Conservation (phyloP, 2,888 invertebrate genomes). For the Volucella inanis region DNA sequence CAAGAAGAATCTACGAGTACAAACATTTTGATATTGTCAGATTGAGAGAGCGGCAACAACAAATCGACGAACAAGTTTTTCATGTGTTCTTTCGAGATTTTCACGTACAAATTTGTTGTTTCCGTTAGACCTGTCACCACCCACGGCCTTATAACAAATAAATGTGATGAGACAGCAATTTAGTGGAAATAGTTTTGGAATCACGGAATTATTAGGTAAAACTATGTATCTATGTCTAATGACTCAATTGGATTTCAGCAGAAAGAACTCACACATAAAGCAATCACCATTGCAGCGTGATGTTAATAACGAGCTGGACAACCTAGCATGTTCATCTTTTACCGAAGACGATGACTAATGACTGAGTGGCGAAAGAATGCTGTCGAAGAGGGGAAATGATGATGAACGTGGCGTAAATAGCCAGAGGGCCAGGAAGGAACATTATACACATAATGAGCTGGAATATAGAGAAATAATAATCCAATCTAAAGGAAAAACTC, state of each 20-base stretch:
- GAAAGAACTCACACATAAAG: slow-evolving; percentile 25
- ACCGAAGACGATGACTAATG: slow-evolving; percentile 39
- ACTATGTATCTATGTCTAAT: slow-evolving; percentile 46
- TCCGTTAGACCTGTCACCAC: slow-evolving; percentile 45
- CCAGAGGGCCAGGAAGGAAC: not conserved
- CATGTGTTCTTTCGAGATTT: not conserved
- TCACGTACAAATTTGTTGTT: slow-evolving; percentile 43
- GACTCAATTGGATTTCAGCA: slow-evolving; percentile 62
- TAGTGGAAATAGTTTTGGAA: slow-evolving; percentile 45
- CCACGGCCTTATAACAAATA: slow-evolving; percentile 34
- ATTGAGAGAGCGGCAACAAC: slow-evolving; percentile 26
- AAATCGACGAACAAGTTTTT: slow-evolving; percentile 46
- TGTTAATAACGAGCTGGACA: slow-evolving; percentile 42
- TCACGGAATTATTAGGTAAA: slow-evolving; percentile 56
- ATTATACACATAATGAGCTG: not conserved
- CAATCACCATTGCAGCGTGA: slow-evolving; percentile 40
- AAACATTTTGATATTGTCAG: slow-evolving; percentile 38
- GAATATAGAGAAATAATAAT: not conserved
- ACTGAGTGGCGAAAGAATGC: slow-evolving; percentile 9
- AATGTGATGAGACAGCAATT: slow-evolving; percentile 19
- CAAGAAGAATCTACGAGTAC: slow-evolving; percentile 15
- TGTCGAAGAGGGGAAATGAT: not conserved
- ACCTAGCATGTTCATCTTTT: slow-evolving; percentile 24
- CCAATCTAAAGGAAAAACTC: not conserved
- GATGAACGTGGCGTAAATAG: slow-evolving; percentile 28